phyloP scores from a whole-genome alignment of 2,888 invertebrate species.

The Agrochola lota region DNA sequence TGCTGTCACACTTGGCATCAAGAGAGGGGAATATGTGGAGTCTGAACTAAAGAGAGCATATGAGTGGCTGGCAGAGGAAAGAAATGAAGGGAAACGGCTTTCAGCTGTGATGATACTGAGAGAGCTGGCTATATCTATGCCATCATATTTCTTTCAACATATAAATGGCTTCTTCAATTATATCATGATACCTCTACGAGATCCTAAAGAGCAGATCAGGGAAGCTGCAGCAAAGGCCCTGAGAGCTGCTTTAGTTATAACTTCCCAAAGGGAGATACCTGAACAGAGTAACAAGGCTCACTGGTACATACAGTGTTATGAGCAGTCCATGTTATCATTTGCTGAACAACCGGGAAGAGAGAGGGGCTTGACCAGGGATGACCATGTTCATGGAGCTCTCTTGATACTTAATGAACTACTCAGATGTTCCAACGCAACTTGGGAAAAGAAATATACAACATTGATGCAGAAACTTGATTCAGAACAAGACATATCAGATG shows the following conservation, averaged over 20 bases:
- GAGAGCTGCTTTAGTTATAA: slow-evolving; percentile 97
- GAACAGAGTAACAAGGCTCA: slow-evolving; percentile 96
- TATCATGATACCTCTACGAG: slow-evolving; percentile 97
- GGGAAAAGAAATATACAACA: slow-evolving; percentile 95
- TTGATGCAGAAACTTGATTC: slow-evolving; percentile 92
- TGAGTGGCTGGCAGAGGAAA: slow-evolving; percentile 97
- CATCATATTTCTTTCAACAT: slow-evolving; percentile 98
- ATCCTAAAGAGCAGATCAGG: slow-evolving; percentile 97
- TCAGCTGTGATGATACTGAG: slow-evolving; percentile 97
- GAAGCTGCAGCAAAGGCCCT: slow-evolving; percentile 98
- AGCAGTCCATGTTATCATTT: slow-evolving; percentile 95
- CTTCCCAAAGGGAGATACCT: slow-evolving; percentile 97
- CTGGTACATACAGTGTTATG: slow-evolving; percentile 98
- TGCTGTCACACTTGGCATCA: slow-evolving; percentile 96
- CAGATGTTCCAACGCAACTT: slow-evolving; percentile 96
- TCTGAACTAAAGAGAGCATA: slow-evolving; percentile 98
- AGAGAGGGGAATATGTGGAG: slow-evolving; percentile 98
- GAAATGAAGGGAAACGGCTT: slow-evolving; percentile 97
- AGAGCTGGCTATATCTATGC: slow-evolving; percentile 98
- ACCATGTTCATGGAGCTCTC: slow-evolving; percentile 97
- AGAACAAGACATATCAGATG: slow-evolving; percentile 87
- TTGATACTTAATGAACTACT: slow-evolving; percentile 98
- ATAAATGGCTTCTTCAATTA: slow-evolving; percentile 97
- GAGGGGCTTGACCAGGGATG: slow-evolving; percentile 95
- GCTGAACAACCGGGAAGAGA: slow-evolving; percentile 89